Base-by-base conservation (phyloP, 2,113 vertebrate genomes). In the Ictidomys tridecemlineatus region DNA sequence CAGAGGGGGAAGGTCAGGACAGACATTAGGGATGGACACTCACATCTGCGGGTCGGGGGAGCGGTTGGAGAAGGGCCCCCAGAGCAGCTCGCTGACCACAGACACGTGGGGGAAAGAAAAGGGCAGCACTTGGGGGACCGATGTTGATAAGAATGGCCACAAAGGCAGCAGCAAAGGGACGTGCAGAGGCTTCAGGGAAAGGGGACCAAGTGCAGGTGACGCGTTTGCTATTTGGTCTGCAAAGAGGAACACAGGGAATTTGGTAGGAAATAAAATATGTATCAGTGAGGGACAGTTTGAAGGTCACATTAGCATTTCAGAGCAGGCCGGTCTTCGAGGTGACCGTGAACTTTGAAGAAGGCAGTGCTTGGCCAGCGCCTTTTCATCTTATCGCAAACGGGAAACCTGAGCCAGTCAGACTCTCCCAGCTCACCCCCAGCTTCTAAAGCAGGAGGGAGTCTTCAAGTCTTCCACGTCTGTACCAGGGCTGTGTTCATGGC, bases 151-250 rank as follows among this genome's bases (percentile, higher is more conserved):
- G 61, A 32, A 16, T 0, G 7, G 48, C 39, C 48, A 14, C 22
- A 17, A 20, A 20, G 9, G 45, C 53, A 22, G 3, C 8, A 14
- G 37, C 1, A 2, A 48, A 39, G 45, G 11, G 4, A 63, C 1
- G 0, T 6, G 4, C 2, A 30, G n/a, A 10, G 5, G 20, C 26
- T 0, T 4, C 1, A 61, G 17, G 8, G 18, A 20, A 24, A 9
- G 12, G 24, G 8, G 63, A 20, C 34, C 14, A 4, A 9, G 48
- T 45, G 30, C 89, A 61, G 30, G 10, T 0, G 34, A 69, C 79
- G 6, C 9, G 26, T 76, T 4, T 12, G 42, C 37, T 91, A 5
- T 39, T 16, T 42, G 0, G 48, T 53, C 39, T 69, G 56, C 26
- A 45, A 74, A 74, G n/a, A n/a, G 34, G 37, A 56, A 45, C 22